Evolutionary conservation across 2,888 invertebrate species (phyloP), one percentile per base, ranked within the genome.

Genomic region (Tetragonula carbonaria): DNA sequence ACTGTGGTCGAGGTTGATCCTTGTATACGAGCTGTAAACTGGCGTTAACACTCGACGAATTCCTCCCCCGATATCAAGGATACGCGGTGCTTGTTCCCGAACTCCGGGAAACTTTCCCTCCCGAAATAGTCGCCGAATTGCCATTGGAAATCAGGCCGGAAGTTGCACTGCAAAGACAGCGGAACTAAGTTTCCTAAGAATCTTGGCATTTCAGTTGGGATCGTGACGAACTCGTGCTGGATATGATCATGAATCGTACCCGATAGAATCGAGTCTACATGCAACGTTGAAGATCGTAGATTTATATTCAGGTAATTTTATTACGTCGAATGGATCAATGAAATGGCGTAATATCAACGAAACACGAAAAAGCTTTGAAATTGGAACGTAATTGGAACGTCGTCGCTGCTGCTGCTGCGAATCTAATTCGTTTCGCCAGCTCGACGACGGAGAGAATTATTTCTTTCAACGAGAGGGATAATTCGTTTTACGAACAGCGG

Each of bases 131-230:
- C 76, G 67, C 28, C 59, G 65, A 74, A 75, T 78, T 72, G 72
- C 85, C 67, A 50, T 70, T 70, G 77, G 72, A n/a, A 70, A n/a
- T 18, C 21, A n/a, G 55, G 62, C 14, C 33, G 16, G 38, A 83
- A 80, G 75, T 76, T 80, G 70, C 18, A 8, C 28, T 18, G 28
- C 45, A 59, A 78, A 78, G 84, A 78, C 70, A 79, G 65, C 28
- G 16, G 57, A n/a, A 11, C 28, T 23, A 21, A 74, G 68, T 73
- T 84, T 45, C 59, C 70, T 74, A 70, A 79, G 84, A 74, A 68
- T 2, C n/a, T 16, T 8, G 28, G 55, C 21, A 59, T 74, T 28
- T 53, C 51, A 0, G 18, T 38, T 16, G 63, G 51, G 28, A 68
- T 51, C 50, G 45, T 16, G 11, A 38, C 53, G 55, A 72, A 75